A percentile compares a stretch with the other conserved stretches of the same genome.
phyloP scores from a whole-genome alignment of 2,113 vertebrate genomes.

The Crotalus tigris region DNA sequence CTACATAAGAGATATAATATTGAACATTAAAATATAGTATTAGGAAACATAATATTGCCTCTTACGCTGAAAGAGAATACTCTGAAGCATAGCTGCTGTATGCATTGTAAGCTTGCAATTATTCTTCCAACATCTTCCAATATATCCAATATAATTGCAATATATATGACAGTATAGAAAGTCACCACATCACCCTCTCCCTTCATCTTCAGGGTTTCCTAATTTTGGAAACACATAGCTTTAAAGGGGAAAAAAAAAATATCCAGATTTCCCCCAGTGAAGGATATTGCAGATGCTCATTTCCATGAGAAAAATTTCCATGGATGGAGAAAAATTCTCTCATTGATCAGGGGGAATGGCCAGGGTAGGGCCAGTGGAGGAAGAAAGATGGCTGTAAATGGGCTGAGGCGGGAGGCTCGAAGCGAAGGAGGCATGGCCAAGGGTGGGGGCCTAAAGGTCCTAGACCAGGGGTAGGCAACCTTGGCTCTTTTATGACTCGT shows the following conservation, averaged over 20 bases:
- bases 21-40: background rate
- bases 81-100: background rate
- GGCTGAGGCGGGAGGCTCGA: background rate
- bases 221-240: background rate
- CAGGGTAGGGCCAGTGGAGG: background rate
- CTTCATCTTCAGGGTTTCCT: background rate
- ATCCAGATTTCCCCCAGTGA: background rate
- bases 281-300: background rate
- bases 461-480: background rate
- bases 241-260: background rate
- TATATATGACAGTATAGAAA: background rate
- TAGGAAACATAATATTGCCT: background rate
- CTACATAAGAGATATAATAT: background rate
- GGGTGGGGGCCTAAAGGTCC: background rate
- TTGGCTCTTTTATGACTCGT: no score
- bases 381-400: background rate
- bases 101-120: background rate
- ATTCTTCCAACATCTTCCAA: background rate
- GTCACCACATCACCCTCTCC: background rate
- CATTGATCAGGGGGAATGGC: background rate
- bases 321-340: background rate
- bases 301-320: background rate
- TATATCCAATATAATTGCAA: background rate
- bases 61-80: background rate
- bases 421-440: background rate